Evolutionary conservation across 1,140 invertebrate genomes (phyloP).

Genomic region (Orchestia grillus): DNA sequence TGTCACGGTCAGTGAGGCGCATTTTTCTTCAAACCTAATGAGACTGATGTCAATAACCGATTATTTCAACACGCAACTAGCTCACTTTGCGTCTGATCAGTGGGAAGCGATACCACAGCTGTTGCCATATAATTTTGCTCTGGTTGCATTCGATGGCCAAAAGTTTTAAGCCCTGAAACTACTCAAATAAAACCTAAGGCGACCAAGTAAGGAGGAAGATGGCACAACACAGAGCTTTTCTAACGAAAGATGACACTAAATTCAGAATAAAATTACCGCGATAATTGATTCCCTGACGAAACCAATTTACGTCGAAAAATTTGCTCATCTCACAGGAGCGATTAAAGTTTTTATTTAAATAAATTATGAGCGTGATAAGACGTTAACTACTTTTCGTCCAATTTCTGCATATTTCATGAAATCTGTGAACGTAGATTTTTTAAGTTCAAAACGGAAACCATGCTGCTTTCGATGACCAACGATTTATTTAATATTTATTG

Average conservation of each 20-base stretch:
- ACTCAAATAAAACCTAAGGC: neutral
- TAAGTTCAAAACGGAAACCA: neutral
- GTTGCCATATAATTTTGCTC: neutral
- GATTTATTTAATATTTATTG: neutral
- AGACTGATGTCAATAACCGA: neutral
- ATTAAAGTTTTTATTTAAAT: neutral
- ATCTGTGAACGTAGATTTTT: neutral
- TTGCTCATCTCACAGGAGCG: neutral
- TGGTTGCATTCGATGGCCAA: neutral
- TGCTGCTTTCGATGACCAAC: neutral
- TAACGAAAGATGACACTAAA: neutral
- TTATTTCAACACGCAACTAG: neutral
- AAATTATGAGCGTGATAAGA: neutral
- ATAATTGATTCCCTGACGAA: neutral
- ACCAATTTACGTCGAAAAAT: neutral
- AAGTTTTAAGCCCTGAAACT: neutral
- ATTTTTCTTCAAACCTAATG: neutral
- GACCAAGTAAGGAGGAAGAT: neutral
- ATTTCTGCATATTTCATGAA: neutral
- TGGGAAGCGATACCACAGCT: neutral
- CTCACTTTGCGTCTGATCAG: neutral
- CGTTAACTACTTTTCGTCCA: too few species aligned
- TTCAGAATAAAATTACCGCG: neutral
- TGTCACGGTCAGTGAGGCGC: neutral
- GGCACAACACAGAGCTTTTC: neutral